These are phyloP conservation scores for Hemibagrus guttatus DNA, from an alignment of 2,797 vertebrate genomes.

Conservation along the genomic window DNA sequence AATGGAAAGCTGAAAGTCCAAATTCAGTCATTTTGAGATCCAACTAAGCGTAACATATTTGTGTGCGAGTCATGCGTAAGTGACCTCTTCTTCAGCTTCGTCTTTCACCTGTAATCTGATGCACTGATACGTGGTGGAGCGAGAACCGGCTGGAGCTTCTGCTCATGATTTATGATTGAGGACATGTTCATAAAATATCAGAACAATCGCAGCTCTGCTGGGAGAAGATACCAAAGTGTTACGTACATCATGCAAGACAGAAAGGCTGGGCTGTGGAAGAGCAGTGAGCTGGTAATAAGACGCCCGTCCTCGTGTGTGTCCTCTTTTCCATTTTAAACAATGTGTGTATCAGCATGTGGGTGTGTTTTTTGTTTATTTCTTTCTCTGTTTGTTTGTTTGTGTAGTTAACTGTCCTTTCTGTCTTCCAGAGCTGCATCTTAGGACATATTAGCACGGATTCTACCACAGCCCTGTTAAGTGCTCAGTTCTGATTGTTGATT, in stretches of 20 bases:
- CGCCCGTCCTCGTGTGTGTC: conserved; percentile 56
- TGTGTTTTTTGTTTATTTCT: conserved; percentile 54
- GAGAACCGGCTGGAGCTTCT: conserved; percentile 65
- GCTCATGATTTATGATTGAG: conserved; percentile 83
- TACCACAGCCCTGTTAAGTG: neutral
- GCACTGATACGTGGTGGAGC: conserved; percentile 43
- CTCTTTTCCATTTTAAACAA: conserved; percentile 58
- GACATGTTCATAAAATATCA: conserved; percentile 84
- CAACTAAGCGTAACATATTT: conserved; percentile 27
- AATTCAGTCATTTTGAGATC: neutral
- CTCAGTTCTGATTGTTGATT: neutral
- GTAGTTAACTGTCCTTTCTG: conserved; percentile 11
- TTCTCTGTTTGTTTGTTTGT: conserved; percentile 21
- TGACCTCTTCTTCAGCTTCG: conserved; percentile 64
- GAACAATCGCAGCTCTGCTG: conserved; percentile 81
- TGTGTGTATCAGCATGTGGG: conserved; percentile 30
- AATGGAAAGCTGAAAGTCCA: conserved; percentile 23
- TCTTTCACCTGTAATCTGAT: conserved; percentile 79
- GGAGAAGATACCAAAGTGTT: conserved; percentile 72
- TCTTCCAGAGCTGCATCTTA: neutral
- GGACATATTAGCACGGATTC: neutral
- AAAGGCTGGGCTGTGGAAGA: conserved; percentile 66
- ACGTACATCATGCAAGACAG: conserved; percentile 81
- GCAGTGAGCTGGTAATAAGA: conserved; percentile 60
- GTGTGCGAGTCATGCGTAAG: conserved; percentile 28